Evolutionary conservation across 2,113 vertebrate genomes (phyloP).

Genomic region (Myiozetetes cayanensis): DNA sequence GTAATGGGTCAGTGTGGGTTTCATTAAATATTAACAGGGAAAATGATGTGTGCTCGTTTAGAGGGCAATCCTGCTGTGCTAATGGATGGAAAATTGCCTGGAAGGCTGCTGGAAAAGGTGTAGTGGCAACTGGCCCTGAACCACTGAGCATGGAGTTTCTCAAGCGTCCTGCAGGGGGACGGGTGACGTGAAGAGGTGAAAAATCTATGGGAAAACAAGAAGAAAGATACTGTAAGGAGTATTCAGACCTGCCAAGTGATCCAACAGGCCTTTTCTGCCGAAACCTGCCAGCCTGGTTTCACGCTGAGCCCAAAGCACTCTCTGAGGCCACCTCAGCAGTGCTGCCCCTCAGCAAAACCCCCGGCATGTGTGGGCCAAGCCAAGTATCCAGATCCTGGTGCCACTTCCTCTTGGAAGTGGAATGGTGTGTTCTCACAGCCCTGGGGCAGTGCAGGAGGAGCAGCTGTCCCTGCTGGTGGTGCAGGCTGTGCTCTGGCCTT

Average conservation of each 20-base stretch:
- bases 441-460: background rate
- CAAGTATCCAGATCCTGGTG: accelerated
- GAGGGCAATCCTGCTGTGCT: background rate
- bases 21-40: constrained; percentile 32
- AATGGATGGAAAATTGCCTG: constrained; percentile 19
- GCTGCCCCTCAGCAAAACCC: background rate
- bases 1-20: background rate
- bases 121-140: background rate
- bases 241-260: background rate
- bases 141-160: background rate
- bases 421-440: background rate
- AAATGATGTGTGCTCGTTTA: background rate
- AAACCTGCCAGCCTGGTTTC: background rate
- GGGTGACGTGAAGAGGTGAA: background rate
- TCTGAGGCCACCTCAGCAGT: background rate
- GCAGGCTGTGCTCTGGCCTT: background rate
- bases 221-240: background rate
- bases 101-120: background rate
- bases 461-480: background rate
- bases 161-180: background rate
- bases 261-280: background rate
- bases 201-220: background rate
- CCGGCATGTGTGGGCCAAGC: accelerated
- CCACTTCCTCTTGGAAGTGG: background rate
- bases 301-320: background rate